Percentiles rank a stretch among this genome's conserved stretches.
phyloP scores from a whole-genome alignment of 2,888 invertebrate genomes.

The Cyaniris semiargus region DNA sequence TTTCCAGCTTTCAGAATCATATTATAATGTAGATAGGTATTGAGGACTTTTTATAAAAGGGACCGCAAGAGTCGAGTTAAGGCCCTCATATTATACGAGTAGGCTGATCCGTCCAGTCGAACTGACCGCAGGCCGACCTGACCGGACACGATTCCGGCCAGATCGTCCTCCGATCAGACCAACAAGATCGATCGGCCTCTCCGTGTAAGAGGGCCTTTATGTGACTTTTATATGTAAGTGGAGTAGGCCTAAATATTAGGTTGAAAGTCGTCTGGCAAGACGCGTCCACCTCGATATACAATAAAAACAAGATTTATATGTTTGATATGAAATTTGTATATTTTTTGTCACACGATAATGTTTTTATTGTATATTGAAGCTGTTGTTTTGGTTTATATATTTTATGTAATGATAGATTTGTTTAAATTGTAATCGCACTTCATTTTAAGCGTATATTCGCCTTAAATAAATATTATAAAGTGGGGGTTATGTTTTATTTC shows the following conservation, averaged over 20 bases:
- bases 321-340: conserved; percentile 20
- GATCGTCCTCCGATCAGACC: background rate
- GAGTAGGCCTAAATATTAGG: conserved; percentile 21
- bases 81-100: background rate
- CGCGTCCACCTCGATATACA: conserved; percentile 21
- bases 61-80: background rate
- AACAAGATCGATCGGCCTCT: background rate
- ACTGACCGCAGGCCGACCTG: too few relatives aligned
- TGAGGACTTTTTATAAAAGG: background rate
- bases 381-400: conserved; percentile 24
- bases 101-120: too few relatives aligned
- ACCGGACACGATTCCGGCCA: background rate
- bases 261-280: conserved; percentile 21
- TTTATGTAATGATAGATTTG: conserved; percentile 25
- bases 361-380: conserved; percentile 23
- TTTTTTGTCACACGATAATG: conserved; percentile 7
- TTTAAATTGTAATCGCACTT: conserved; percentile 30
- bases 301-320: conserved; percentile 22
- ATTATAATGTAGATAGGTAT: conserved; percentile 12
- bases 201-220: background rate
- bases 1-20: background rate
- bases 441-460: conserved; percentile 35
- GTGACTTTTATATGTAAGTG: conserved; percentile 19
- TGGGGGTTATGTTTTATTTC: background rate
- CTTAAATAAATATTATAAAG: conserved; percentile 37